These are phyloP conservation scores for Piprites chloris DNA, from an alignment of 2,113 vertebrate genomes.

Conservation along the genomic window DNA sequence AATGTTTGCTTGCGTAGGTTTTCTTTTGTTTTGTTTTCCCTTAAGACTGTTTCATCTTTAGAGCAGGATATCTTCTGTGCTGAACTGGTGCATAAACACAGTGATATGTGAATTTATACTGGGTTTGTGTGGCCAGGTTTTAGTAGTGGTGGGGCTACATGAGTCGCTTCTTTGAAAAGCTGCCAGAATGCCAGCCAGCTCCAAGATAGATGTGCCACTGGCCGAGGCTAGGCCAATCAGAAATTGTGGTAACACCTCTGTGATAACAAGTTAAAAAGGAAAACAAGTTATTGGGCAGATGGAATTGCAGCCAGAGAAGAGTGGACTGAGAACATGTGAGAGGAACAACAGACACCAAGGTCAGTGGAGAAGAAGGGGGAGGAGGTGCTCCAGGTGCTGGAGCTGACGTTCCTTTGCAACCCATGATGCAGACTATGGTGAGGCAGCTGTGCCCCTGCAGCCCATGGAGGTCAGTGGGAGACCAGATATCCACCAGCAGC, in stretches of 20 bases:
- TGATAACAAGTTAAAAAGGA: not conserved
- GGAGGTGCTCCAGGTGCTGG: not conserved
- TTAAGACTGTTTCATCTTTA: not conserved
- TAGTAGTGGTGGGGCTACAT: too few relatives aligned
- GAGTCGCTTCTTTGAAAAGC: not conserved
- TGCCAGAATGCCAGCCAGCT: rapidly evolving
- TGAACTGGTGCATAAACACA: not conserved
- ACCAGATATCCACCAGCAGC: not conserved
- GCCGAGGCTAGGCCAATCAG: not conserved
- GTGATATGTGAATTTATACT: not conserved
- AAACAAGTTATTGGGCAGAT: not conserved
- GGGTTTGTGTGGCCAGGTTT: not conserved
- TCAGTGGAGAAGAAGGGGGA: not conserved
- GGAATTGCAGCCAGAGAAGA: not conserved
- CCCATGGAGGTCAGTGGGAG: too few relatives aligned
- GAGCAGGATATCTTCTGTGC: not conserved
- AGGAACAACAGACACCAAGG: not conserved
- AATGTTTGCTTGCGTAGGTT: not conserved
- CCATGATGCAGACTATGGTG: not conserved
- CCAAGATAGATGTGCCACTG: not conserved
- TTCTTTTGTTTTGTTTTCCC: not conserved
- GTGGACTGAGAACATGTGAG: not conserved
- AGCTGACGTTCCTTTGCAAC: not conserved
- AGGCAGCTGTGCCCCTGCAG: not conserved
- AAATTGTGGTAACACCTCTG: rapidly evolving